A percentile compares a stretch with the other conserved stretches of the same genome.
These are phyloP conservation scores for Thamnophis elegans DNA, from an alignment of 2,797 vertebrate species.

Conservation along the genomic window DNA sequence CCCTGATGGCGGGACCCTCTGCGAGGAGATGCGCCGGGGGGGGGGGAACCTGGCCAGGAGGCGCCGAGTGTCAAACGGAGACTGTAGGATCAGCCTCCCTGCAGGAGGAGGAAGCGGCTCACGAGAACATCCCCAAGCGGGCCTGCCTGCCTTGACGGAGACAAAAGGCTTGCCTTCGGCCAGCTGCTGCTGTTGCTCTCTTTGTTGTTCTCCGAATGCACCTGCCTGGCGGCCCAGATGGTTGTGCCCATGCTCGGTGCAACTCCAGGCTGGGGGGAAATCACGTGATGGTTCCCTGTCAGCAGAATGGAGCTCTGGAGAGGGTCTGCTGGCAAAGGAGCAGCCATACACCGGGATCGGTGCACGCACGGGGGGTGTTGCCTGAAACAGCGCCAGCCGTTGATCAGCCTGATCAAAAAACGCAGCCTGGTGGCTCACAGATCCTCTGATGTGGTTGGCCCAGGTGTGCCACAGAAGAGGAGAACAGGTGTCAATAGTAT, in stretches of 20 bases:
- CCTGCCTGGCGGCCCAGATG: neutral
- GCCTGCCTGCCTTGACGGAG: neutral
- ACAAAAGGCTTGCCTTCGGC: neutral
- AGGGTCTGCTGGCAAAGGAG: neutral
- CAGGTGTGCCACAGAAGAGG: neutral
- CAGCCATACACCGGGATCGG: neutral
- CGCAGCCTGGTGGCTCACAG: neutral
- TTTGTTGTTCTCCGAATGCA: neutral
- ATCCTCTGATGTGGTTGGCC: neutral
- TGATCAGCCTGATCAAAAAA: neutral
- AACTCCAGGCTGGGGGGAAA: neutral
- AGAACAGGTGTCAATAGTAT: no score
- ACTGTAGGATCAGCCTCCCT: neutral
- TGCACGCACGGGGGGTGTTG: neutral
- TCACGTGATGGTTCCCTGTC: neutral
- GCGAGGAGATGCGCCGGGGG: neutral
- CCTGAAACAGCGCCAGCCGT: accelerated
- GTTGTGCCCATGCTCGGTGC: conserved; percentile 17
- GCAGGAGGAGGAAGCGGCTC: neutral
- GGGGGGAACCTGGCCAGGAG: neutral
- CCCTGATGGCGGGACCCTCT: neutral
- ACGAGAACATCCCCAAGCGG: neutral
- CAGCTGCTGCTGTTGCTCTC: neutral
- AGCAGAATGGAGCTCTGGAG: neutral
- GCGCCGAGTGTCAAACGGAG: neutral